Evolutionary conservation across 2,113 vertebrate species (phyloP).

Genomic region (Psephotus haematonotus): DNA sequence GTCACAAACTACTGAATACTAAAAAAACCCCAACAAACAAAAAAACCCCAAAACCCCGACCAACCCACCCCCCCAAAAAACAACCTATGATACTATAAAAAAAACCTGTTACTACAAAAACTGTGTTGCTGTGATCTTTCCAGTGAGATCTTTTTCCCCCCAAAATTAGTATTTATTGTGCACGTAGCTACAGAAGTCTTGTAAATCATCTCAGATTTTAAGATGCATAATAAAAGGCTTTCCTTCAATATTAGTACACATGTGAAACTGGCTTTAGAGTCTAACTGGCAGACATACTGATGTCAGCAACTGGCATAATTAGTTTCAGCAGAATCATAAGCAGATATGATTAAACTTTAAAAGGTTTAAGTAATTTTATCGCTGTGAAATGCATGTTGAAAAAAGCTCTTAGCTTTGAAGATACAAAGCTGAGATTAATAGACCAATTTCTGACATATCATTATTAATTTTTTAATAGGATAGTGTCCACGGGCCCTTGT

Average conservation of each 20-base stretch:
- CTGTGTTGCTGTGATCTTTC: background rate
- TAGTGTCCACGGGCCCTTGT: background rate
- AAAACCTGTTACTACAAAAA: background rate
- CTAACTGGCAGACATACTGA: slow-evolving; percentile 7
- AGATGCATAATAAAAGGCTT: slow-evolving; percentile 1
- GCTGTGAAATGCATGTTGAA: slow-evolving; percentile 40
- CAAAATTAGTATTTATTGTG: background rate
- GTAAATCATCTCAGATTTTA: background rate
- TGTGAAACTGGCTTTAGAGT: background rate
- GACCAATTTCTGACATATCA: slow-evolving; percentile 43
- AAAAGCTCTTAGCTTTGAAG: slow-evolving; percentile 61
- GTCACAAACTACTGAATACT: background rate
- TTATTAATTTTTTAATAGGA: slow-evolving; percentile 62
- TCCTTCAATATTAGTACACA: background rate
- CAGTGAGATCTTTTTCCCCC: background rate
- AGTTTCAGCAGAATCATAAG: slow-evolving; percentile 50
- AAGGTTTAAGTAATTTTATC: slow-evolving; percentile 66
- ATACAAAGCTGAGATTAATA: slow-evolving; percentile 61
- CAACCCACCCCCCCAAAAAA: background rate
- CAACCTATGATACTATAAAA: background rate
- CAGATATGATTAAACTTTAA: slow-evolving; percentile 64
- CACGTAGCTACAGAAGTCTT: background rate
- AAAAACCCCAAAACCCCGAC: background rate
- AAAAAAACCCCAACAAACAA: too few relatives aligned
- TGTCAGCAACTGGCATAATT: slow-evolving; percentile 56